Conservation (phyloP, 2,888 invertebrate species). For the Danaus chrysippus region DNA sequence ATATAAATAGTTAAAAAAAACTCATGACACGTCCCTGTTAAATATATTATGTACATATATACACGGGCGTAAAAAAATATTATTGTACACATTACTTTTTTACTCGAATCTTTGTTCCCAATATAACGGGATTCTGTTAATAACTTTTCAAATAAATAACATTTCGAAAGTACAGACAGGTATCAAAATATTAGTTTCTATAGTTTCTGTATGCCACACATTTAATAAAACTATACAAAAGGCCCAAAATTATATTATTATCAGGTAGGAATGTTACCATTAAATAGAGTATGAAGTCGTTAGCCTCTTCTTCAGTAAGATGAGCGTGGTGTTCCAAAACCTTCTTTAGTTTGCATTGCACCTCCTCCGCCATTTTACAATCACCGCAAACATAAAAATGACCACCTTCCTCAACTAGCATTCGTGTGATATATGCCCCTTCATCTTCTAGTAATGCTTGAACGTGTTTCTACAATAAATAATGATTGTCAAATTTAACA, state of each 20-base stretch:
- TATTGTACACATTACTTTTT: no score
- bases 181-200: no score
- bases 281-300: constrained; percentile 88
- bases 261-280: constrained; percentile 80
- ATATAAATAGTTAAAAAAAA: background rate
- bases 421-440: constrained; percentile 85
- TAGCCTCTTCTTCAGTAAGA: constrained; percentile 87
- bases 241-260: no score
- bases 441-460: constrained; percentile 91
- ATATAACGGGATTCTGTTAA: no score
- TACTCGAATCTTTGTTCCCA: no score
- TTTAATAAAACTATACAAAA: no score
- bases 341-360: constrained; percentile 91
- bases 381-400: constrained; percentile 98
- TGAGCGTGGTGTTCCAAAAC: constrained; percentile 83
- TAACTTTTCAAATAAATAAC: no score
- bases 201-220: no score
- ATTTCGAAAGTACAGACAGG: no score
- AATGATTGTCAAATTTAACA: no score
- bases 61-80: no score
- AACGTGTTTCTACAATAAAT: constrained; percentile 88
- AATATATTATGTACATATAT: background rate
- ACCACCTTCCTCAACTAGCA: constrained; percentile 87
- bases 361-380: constrained; percentile 98
- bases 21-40: background rate